These are phyloP conservation scores for Genyomyrus donnyi DNA, from an alignment of 2,113 vertebrate species.

Conservation along the genomic window DNA sequence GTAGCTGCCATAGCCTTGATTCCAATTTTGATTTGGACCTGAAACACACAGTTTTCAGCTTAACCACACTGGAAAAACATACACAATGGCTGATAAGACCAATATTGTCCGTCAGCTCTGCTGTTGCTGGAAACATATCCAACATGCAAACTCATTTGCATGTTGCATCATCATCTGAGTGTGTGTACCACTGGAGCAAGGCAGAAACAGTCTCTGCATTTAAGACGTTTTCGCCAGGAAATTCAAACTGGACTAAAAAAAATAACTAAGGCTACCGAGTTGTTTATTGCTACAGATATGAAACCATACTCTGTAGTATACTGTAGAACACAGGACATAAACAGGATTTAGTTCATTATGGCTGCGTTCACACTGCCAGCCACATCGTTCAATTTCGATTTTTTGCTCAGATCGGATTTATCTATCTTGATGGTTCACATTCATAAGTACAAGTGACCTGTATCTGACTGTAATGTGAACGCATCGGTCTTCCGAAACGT, in stretches of 20 bases:
- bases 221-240: neutral
- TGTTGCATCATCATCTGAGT: neutral
- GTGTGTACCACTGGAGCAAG: neutral
- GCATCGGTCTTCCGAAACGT: no score
- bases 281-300: neutral
- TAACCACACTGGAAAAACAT: neutral
- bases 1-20: slow-evolving; percentile 94
- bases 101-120: neutral
- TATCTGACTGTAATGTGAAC: no score
- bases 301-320: neutral
- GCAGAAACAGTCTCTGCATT: neutral
- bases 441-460: no score
- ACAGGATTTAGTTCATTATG: neutral
- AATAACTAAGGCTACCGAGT: neutral
- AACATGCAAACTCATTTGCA: neutral
- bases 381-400: no score
- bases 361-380: no score
- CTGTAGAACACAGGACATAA: neutral
- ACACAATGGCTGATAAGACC: neutral
- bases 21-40: slow-evolving; percentile 94
- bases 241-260: neutral
- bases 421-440: no score
- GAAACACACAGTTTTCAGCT: slow-evolving; percentile 37
- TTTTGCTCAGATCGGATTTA: no score
- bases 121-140: neutral